A percentile compares a stretch with the other conserved stretches of the same genome.
phyloP scores from a whole-genome alignment of 1,140 invertebrate species.

The Ylistrum balloti region DNA sequence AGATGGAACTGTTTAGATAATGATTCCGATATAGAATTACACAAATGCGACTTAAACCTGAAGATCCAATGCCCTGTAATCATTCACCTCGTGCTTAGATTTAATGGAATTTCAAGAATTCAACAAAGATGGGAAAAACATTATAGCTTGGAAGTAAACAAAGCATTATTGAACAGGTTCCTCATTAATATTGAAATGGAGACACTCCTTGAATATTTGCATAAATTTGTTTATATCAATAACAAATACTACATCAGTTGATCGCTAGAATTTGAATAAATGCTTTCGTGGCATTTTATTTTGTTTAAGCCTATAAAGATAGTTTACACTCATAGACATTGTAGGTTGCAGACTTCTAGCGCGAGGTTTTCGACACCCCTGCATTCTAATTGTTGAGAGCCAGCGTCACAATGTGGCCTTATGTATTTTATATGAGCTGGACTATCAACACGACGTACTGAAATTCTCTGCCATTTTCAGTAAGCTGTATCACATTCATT shows the following conservation, averaged over 20 bases:
- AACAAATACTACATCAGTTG: background rate
- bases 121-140: slow-evolving; percentile 14
- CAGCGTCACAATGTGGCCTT: too few species aligned
- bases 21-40: background rate
- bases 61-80: background rate
- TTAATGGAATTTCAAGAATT: background rate
- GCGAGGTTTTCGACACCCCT: background rate
- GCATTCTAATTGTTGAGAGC: background rate
- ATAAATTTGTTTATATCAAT: background rate
- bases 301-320: background rate
- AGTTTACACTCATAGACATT: background rate
- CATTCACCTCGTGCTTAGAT: background rate
- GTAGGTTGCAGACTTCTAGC: background rate
- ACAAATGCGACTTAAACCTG: background rate
- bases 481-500: too few species aligned
- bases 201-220: slow-evolving; percentile 2
- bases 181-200: slow-evolving; percentile 35
- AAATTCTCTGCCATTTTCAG: too few species aligned
- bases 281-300: background rate
- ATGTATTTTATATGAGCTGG: too few species aligned
- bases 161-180: background rate
- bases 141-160: background rate
- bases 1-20: background rate
- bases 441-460: too few species aligned
- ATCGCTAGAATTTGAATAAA: background rate